phyloP scores from a whole-genome alignment of 2,797 vertebrate species.

The Leptoclinus maculatus region DNA sequence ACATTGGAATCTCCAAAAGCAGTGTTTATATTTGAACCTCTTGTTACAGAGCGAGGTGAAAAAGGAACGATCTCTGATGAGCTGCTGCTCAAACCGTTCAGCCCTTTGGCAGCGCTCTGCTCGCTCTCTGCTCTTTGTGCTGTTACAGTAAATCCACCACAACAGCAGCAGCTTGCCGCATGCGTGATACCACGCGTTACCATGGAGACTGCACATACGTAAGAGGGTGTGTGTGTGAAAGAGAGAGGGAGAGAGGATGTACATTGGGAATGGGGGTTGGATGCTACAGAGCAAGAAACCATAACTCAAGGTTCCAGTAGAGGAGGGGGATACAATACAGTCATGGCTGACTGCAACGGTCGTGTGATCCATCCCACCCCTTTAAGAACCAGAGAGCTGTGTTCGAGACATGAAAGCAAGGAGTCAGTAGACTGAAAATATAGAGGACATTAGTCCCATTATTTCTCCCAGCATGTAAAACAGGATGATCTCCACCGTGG shows the following conservation, averaged over 20 bases:
- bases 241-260: slow-evolving; percentile 26
- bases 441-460: slow-evolving; percentile 35
- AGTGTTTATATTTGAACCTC: slow-evolving; percentile 31
- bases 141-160: slow-evolving; percentile 70
- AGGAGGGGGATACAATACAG: slow-evolving; percentile 26
- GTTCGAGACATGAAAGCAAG: slow-evolving; percentile 27
- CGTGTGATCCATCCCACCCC: slow-evolving; percentile 32
- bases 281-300: slow-evolving; percentile 57
- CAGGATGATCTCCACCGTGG: slow-evolving; percentile 27
- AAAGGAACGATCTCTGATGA: slow-evolving; percentile 42
- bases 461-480: slow-evolving; percentile 36
- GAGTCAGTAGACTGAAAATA: slow-evolving; percentile 38
- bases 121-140: slow-evolving; percentile 54
- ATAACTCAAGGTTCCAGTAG: slow-evolving; percentile 58
- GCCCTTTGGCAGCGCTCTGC: slow-evolving; percentile 49
- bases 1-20: slow-evolving; percentile 4
- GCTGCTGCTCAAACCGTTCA: slow-evolving; percentile 44
- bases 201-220: slow-evolving; percentile 84
- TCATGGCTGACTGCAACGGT: slow-evolving; percentile 43
- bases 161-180: slow-evolving; percentile 60
- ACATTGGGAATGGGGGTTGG: slow-evolving; percentile 66
- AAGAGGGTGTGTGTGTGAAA: slow-evolving; percentile 62
- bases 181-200: slow-evolving; percentile 78
- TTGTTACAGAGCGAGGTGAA: slow-evolving; percentile 11
- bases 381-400: slow-evolving; percentile 23